Evolutionary conservation across 2,888 invertebrate species (phyloP).

Genomic region (Thymelicus acteon): DNA sequence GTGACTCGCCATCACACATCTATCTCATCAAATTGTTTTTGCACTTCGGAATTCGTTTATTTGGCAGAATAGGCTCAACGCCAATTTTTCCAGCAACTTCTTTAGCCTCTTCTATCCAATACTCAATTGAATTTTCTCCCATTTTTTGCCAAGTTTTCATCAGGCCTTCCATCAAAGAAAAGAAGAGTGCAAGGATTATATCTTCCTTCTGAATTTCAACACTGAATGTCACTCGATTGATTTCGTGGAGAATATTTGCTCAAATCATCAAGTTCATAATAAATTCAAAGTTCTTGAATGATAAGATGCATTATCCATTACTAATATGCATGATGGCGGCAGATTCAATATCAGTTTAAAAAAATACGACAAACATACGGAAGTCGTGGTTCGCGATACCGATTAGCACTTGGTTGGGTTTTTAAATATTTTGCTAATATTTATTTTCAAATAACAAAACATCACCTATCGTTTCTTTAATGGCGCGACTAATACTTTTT

Average conservation of each 20-base stretch:
- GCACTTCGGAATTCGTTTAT: constrained; percentile 39
- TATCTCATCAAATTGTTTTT: constrained; percentile 46
- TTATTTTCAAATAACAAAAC: too few species aligned
- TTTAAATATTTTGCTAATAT: too few species aligned
- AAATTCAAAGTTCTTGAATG: too few species aligned
- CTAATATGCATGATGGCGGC: too few species aligned
- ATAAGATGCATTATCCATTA: too few species aligned
- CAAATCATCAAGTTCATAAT: too few species aligned
- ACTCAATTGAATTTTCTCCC: constrained; percentile 43
- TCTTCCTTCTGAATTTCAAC: constrained; percentile 40
- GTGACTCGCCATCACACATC: constrained; percentile 44
- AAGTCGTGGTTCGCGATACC: too few species aligned
- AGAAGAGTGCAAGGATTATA: constrained; percentile 41
- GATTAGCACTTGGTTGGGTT: too few species aligned
- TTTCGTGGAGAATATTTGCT: constrained; percentile 44
- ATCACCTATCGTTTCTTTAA: too few species aligned
- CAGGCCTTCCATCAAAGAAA: constrained; percentile 41
- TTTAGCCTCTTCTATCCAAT: constrained; percentile 43
- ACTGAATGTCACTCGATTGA: constrained; percentile 41
- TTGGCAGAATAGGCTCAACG: constrained; percentile 41
- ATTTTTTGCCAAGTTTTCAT: constrained; percentile 44
- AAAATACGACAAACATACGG: too few species aligned
- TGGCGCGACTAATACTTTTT: too few species aligned
- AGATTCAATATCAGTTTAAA: too few species aligned
- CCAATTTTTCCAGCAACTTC: constrained; percentile 42